phyloP scores from a whole-genome alignment of 2,113 vertebrate genomes.

The Forbesichthys agassizii region DNA sequence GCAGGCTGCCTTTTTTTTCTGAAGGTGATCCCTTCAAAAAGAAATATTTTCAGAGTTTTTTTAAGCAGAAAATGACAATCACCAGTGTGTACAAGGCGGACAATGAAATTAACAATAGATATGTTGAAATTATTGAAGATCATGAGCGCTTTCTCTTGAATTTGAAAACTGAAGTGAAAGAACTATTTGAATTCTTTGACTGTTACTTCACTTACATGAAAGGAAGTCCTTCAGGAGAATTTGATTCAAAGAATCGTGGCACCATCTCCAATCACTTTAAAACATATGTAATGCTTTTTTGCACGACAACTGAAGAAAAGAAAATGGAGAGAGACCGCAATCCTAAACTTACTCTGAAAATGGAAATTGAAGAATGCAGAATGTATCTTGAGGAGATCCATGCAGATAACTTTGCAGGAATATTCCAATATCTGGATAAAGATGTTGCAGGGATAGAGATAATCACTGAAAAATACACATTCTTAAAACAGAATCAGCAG shows the following conservation, averaged over 20 bases:
- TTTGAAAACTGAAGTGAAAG: conserved; percentile 51
- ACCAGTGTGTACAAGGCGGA: conserved; percentile 25
- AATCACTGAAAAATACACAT: conserved; percentile 42
- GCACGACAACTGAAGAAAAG: neutral
- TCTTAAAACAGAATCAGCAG: conserved; percentile 21
- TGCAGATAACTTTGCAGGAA: conserved; percentile 54
- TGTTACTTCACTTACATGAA: conserved; percentile 48
- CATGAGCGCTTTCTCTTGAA: conserved; percentile 59
- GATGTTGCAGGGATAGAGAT: neutral
- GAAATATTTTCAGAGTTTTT: conserved; percentile 53
- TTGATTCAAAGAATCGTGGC: conserved; percentile 7
- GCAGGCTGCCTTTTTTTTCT: conserved; percentile 63
- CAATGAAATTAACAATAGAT: conserved; percentile 25
- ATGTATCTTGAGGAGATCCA: conserved; percentile 42
- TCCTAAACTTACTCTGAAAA: conserved; percentile 13
- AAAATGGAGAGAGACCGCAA: conserved; percentile 4
- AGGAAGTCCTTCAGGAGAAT: conserved; percentile 51
- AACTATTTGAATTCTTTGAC: conserved; percentile 29
- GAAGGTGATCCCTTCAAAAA: conserved; percentile 41
- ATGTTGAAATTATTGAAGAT: conserved; percentile 46
- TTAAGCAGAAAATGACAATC: conserved; percentile 56
- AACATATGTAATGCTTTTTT: conserved; percentile 29
- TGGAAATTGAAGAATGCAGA: conserved; percentile 16
- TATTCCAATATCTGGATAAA: conserved; percentile 49
- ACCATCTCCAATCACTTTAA: neutral